These are phyloP conservation scores for Tachyglossus aculeatus DNA, from an alignment of 2,797 vertebrate genomes.

Conservation along the genomic window DNA sequence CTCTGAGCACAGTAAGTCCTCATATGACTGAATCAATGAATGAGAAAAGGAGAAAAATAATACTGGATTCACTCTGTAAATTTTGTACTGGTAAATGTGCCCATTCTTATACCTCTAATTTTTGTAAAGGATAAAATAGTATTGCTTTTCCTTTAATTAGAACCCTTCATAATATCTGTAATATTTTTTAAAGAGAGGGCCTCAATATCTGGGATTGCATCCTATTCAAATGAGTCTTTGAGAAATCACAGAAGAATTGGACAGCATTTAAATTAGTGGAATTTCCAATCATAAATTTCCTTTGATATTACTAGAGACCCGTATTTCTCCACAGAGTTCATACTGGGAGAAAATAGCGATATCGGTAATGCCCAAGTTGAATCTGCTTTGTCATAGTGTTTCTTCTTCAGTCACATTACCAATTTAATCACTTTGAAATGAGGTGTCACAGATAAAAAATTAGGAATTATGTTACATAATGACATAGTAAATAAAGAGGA, in stretches of 20 bases:
- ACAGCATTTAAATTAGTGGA: not conserved
- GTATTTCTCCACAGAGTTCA: not conserved
- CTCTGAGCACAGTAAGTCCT: no score
- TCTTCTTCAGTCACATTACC: not conserved
- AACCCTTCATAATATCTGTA: not conserved
- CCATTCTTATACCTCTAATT: not conserved
- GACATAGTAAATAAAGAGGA: not conserved
- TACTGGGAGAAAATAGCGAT: not conserved
- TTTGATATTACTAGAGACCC: slow-evolving; percentile 4
- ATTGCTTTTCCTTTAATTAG: slow-evolving; percentile 27
- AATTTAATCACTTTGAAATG: not conserved
- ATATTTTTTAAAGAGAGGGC: not conserved
- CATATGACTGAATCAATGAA: no score
- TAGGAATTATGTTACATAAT: not conserved
- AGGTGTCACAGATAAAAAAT: not conserved
- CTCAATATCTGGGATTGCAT: not conserved
- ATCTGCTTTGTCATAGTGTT: not conserved
- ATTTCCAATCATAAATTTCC: not conserved
- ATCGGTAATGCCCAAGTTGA: not conserved
- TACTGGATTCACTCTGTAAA: not conserved
- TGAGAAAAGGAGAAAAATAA: not conserved
- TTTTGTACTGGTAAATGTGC: not conserved
- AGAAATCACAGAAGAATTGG: slow-evolving; percentile 27
- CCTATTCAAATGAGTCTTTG: not conserved
- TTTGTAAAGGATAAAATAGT: not conserved